Evolutionary conservation across 64 coral and sea anemone species (phyloP).

Genomic region (Hydrozoanthus tunicans): DNA sequence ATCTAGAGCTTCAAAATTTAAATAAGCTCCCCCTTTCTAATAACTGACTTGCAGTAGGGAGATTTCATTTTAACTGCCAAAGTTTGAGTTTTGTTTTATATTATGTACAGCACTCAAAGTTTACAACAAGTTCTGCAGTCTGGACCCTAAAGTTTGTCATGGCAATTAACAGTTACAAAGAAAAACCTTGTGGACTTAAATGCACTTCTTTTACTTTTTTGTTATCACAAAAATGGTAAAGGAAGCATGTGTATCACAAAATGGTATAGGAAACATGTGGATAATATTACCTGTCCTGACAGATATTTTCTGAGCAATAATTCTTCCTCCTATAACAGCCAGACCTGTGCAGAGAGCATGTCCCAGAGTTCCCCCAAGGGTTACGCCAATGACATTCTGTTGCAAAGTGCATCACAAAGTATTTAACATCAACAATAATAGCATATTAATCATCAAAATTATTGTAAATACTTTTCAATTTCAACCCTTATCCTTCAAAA

Average conservation of each 20-base stretch:
- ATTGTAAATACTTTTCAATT: too few relatives aligned
- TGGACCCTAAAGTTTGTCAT: neutral
- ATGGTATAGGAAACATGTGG: neutral
- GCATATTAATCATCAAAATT: neutral
- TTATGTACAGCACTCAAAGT: too few relatives aligned
- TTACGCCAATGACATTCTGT: slow-evolving; percentile 95
- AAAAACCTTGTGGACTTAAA: too few relatives aligned
- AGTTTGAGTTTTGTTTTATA: too few relatives aligned
- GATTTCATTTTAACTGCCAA: too few relatives aligned
- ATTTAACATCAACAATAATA: neutral
- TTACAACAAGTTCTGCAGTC: too few relatives aligned
- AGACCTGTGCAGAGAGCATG: slow-evolving; percentile 92
- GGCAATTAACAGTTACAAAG: too few relatives aligned
- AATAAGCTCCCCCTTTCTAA: too few relatives aligned
- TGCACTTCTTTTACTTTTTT: too few relatives aligned
- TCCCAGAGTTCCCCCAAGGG: slow-evolving; percentile 88
- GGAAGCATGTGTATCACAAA: neutral
- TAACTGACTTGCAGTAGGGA: too few relatives aligned
- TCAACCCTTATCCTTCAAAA: too few relatives aligned
- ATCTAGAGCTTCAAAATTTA: too few relatives aligned
- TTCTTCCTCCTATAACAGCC: slow-evolving; percentile 96
- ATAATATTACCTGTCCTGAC: slow-evolving; percentile 87
- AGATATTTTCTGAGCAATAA: slow-evolving; percentile 99
- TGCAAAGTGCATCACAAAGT: neutral
- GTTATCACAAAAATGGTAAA: neutral